Percentiles rank a stretch among this genome's conserved stretches.
Conservation (phyloP, 2,797 vertebrate genomes). For the Semotilus atromaculatus region DNA sequence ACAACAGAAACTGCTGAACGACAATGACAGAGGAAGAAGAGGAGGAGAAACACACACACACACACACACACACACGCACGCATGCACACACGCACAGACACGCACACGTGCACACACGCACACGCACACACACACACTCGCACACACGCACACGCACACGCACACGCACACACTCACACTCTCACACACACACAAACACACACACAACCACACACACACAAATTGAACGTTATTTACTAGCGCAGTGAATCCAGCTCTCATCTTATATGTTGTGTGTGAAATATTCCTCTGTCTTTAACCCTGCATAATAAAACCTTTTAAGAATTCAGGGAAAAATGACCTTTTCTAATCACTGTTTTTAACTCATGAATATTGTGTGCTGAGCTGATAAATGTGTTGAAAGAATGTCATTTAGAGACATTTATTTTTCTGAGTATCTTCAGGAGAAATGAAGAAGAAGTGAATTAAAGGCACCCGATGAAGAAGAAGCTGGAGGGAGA, state of each 20-base stretch:
- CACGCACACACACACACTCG: conserved; percentile 54
- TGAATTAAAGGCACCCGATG: conserved; percentile 75
- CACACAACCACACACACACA: conserved; percentile 65
- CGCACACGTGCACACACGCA: conserved; percentile 51
- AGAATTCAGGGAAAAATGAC: conserved; percentile 43
- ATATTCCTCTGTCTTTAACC: conserved; percentile 31
- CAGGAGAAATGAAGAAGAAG: conserved; percentile 52
- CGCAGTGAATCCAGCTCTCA: neutral
- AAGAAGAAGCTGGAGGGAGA: conserved; percentile 42
- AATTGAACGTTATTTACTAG: neutral
- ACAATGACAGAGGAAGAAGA: conserved; percentile 73
- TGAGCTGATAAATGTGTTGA: conserved; percentile 77
- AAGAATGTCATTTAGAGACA: conserved; percentile 79
- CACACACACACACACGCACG: conserved; percentile 51
- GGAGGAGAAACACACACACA: conserved; percentile 54
- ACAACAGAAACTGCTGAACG: conserved; percentile 71
- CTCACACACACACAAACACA: conserved; percentile 62
- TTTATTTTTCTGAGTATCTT: conserved; percentile 77
- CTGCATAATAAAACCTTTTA: conserved; percentile 37
- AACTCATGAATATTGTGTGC: conserved; percentile 74
- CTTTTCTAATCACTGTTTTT: conserved; percentile 47
- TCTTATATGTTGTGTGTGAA: conserved; percentile 1
- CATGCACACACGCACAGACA: conserved; percentile 4
- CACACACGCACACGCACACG: conserved; percentile 52
- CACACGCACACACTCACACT: neutral